Conservation (phyloP, 2,888 invertebrate genomes). For the Leptopterna dolabrata region DNA sequence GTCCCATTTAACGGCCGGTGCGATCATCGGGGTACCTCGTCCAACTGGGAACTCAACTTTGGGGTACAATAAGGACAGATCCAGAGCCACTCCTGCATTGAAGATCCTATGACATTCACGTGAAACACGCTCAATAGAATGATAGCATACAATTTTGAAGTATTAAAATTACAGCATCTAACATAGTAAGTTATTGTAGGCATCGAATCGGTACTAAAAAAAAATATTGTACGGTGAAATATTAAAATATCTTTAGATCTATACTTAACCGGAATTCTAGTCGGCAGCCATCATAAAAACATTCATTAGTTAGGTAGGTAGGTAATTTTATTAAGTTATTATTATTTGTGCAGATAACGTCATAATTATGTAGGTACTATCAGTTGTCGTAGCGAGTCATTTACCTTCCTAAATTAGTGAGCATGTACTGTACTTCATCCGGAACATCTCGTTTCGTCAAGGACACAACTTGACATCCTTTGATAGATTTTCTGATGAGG, state of each 20-base stretch:
- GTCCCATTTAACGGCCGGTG: conserved; percentile 91
- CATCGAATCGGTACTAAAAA: no score
- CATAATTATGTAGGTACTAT: no score
- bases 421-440: conserved; percentile 71
- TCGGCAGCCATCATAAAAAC: no score
- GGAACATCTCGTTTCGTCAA: conserved; percentile 79
- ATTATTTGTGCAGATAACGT: no score
- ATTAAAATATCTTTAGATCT: no score
- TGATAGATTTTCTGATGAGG: conserved; percentile 67
- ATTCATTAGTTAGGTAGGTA: no score
- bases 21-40: conserved; percentile 90
- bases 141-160: no score
- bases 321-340: no score
- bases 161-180: no score
- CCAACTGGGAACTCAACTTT: conserved; percentile 86
- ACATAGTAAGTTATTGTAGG: no score
- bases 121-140: background rate
- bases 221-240: no score
- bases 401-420: conserved; percentile 82
- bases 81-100: conserved; percentile 83
- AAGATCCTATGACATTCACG: conserved; percentile 71
- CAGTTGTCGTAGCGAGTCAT: conserved; percentile 64
- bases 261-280: no score
- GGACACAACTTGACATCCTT: conserved; percentile 75
- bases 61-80: conserved; percentile 79